Conservation (phyloP, 2,113 vertebrate species). For the Misgurnus mizolepis region DNA sequence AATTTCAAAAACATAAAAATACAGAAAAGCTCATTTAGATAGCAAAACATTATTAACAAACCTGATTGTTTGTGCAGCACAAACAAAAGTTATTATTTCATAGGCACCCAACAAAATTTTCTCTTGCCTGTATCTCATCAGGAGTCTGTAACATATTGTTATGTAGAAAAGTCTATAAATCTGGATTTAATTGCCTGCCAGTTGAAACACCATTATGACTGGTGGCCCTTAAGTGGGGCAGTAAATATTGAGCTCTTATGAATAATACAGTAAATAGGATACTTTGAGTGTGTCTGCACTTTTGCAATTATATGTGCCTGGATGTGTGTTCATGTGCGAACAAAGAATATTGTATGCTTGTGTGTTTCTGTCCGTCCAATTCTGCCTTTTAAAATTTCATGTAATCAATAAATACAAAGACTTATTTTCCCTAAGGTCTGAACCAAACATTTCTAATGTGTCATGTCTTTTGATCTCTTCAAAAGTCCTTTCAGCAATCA, state of each 20-base stretch:
- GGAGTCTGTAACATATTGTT: not conserved
- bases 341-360: not conserved
- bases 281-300: not conserved
- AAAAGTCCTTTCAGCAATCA: slow-evolving; percentile 5
- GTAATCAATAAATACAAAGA: not conserved
- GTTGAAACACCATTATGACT: slow-evolving; percentile 12
- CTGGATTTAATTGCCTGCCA: not conserved
- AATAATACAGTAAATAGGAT: not conserved
- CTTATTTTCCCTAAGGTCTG: slow-evolving; percentile 14
- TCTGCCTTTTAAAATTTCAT: slow-evolving; percentile 4
- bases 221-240: not conserved
- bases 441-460: slow-evolving; percentile 16
- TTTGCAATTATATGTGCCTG: not conserved
- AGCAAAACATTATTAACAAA: slow-evolving; percentile 47
- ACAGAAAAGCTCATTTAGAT: slow-evolving; percentile 50
- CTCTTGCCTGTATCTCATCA: not conserved
- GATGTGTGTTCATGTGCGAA: not conserved
- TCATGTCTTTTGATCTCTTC: not conserved
- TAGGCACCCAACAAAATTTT: slow-evolving; percentile 50
- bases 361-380: slow-evolving; percentile 1
- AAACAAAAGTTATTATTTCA: slow-evolving; percentile 34
- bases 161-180: not conserved
- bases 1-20: slow-evolving; percentile 48
- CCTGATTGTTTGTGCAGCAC: slow-evolving; percentile 50
- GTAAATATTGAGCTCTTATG: slow-evolving; percentile 24